phyloP scores from a whole-genome alignment of 2,113 vertebrate species.

The Datnioides undecimradiatus region DNA sequence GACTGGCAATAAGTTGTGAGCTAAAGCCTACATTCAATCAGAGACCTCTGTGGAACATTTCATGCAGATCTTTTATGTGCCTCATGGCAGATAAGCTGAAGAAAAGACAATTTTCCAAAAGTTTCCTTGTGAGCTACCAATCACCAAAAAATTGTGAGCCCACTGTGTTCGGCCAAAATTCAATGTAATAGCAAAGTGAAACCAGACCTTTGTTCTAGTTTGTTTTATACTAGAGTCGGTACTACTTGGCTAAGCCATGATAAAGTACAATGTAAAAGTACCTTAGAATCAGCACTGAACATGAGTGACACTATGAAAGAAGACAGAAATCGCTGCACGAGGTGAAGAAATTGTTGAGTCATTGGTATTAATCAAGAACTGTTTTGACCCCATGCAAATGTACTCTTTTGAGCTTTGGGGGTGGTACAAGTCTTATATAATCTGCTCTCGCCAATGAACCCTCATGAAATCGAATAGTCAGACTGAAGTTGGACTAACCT shows the following conservation, averaged over 20 bases:
- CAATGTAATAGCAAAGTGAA: neutral
- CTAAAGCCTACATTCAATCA: neutral
- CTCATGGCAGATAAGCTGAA: neutral
- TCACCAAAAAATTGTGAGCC: neutral
- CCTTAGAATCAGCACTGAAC: neutral
- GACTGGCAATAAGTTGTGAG: neutral
- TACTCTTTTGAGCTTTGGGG: neutral
- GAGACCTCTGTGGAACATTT: neutral
- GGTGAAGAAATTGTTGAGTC: slow-evolving; percentile 19
- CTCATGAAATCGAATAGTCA: neutral
- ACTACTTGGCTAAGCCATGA: neutral
- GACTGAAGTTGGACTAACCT: slow-evolving; percentile 71
- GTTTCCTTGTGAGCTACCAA: too few species aligned
- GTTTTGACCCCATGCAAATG: neutral
- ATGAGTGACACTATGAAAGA: neutral
- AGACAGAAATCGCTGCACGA: slow-evolving; percentile 23
- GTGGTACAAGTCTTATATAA: neutral
- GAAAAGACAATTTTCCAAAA: neutral
- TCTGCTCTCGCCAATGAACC: neutral
- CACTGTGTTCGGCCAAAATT: neutral
- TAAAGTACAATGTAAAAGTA: neutral
- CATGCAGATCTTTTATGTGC: neutral
- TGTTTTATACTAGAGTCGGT: neutral
- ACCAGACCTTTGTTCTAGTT: neutral
- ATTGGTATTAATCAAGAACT: slow-evolving; percentile 18